Evolutionary conservation across 2,113 vertebrate species (phyloP), one percentile per base, ranked within the genome.

Genomic region (Capreolus pygargus): DNA sequence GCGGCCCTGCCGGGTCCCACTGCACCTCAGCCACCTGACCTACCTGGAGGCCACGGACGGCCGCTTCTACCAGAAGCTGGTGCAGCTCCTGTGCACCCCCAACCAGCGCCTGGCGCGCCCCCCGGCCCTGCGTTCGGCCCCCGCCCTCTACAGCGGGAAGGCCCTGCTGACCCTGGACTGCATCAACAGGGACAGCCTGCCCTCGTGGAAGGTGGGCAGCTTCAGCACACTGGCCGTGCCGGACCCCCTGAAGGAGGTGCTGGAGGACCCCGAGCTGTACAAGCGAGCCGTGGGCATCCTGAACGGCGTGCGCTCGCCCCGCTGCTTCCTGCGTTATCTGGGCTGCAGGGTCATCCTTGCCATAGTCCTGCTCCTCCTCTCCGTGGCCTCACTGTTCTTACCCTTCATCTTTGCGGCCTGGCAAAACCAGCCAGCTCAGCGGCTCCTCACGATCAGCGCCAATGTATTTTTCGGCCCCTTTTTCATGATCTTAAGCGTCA

Each of bases 1-100:
- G 87, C 76, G 98, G 86, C 97, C 96, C 58, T 98, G 95, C 85
- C 60, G 43, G 9, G 52, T 98, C 85, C 98, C 96, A 1, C 97
- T 99, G 43, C 97, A 99, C 83, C 97, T 98, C 91, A 98, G 98
- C 74, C 98, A 98, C 97, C 97, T 99, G 79, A 98, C 98, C 50
- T 98, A 98, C 83, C 95, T 99, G 89, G 98, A 99, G 36, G 97
- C 89, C 84, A 55, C 6, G 0, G 98, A 98, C 7, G 28, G 97
- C 0, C 85, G 93, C 54, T 98, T 98, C 81, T 89, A 97, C 92
- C 78, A 79, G 43, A 98, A 98, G 91, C 55, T 98, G 90, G 47
- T 93, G 27, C 98, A 92, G 85, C 97, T 98, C 19, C 94, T 99
- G 36, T 98, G 97, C 94, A 98, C 93, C 33, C 91, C 98, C 55